Conservation (phyloP, 1,140 invertebrate species). For the Pseudomyrmex flavicornis region DNA sequence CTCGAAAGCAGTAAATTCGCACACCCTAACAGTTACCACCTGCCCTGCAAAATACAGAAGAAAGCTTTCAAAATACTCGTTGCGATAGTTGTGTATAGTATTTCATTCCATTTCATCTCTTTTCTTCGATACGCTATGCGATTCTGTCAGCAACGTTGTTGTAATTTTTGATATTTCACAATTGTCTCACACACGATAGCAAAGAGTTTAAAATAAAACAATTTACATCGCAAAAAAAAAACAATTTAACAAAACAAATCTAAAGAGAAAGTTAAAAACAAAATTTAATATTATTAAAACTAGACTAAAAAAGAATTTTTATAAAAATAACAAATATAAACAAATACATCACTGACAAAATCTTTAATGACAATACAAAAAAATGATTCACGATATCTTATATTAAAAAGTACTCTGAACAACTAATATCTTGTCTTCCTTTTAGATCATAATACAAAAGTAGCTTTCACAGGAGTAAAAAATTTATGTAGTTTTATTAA, state of each 20-base stretch:
- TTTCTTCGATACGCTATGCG: background rate
- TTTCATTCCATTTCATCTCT: conserved; percentile 31
- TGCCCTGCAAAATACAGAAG: conserved; percentile 52
- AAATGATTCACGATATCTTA: no score
- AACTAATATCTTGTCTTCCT: no score
- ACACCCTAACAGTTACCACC: conserved; percentile 48
- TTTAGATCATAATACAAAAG: no score
- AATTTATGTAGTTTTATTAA: no score
- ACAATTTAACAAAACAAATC: background rate
- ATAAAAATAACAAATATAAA: no score
- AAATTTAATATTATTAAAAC: no score
- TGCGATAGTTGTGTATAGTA: conserved; percentile 25
- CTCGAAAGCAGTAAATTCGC: conserved; percentile 47
- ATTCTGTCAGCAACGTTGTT: background rate
- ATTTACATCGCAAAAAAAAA: background rate
- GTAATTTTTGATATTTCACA: conserved; percentile 27
- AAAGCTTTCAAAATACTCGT: conserved; percentile 58
- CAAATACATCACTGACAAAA: no score
- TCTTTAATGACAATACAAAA: no score
- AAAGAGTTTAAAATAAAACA: background rate
- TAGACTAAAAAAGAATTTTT: no score
- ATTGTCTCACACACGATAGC: background rate
- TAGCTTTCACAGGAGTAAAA: no score
- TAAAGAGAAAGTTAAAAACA: background rate
- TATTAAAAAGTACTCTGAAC: no score